Conservation (phyloP, 2,888 invertebrate genomes). For the Arrhopalites spinosus region DNA sequence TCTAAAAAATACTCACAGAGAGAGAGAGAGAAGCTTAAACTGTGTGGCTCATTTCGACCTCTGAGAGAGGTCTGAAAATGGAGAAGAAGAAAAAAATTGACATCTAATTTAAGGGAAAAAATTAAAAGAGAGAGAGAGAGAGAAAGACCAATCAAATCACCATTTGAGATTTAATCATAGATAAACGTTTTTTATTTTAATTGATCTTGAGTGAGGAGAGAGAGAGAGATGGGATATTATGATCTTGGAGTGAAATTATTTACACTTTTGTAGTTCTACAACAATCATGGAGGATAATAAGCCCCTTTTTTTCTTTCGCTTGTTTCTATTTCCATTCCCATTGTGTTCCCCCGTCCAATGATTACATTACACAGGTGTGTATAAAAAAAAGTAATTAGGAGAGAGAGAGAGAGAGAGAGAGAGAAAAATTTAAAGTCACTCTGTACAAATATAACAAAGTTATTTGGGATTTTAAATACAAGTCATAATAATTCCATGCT, state of each 20-base stretch:
- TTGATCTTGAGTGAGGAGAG: slow-evolving; percentile 28
- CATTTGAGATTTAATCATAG: slow-evolving; percentile 32
- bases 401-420: no score
- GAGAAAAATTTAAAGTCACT: neutral
- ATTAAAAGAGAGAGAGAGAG: neutral
- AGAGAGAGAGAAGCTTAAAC: neutral
- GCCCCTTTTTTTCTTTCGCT: neutral
- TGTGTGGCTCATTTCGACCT: neutral
- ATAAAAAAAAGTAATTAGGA: no score
- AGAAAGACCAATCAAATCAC: neutral
- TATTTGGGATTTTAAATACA: neutral
- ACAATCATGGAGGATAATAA: neutral
- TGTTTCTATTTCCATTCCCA: neutral
- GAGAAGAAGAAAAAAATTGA: slow-evolving; percentile 25
- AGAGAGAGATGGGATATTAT: slow-evolving; percentile 8
- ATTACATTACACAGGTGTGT: neutral
- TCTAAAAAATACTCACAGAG: neutral
- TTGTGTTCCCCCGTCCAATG: neutral
- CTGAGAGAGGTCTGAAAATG: neutral
- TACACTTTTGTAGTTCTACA: neutral
- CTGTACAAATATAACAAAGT: neutral
- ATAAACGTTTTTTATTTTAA: slow-evolving; percentile 29
- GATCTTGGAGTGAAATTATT: neutral
- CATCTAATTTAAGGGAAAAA: slow-evolving; percentile 36
- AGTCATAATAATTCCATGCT: no score